These are phyloP conservation scores for Onthophagus taurus DNA, from an alignment of 1,140 invertebrate species.

Conservation along the genomic window DNA sequence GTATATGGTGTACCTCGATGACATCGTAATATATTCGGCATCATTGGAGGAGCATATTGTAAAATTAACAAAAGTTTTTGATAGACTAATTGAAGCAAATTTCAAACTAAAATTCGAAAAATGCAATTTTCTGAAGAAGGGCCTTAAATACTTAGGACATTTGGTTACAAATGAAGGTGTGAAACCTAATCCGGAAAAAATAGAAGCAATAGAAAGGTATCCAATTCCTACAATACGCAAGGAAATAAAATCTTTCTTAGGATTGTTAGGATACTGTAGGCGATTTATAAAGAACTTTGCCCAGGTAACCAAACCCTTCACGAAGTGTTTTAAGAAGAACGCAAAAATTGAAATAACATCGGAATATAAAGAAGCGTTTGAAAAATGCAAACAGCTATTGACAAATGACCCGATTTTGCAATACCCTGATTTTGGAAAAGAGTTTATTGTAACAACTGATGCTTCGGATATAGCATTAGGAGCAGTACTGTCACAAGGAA, in stretches of 20 bases:
- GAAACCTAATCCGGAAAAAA: constrained; percentile 34
- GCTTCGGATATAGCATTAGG: constrained; percentile 32
- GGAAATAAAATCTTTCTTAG: constrained; percentile 37
- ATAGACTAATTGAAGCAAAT: constrained; percentile 3
- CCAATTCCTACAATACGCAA: constrained; percentile 32
- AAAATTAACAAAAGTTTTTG: constrained; percentile 4
- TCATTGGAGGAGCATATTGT: not conserved
- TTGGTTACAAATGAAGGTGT: constrained; percentile 34
- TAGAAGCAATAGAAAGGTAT: constrained; percentile 31
- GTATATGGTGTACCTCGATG: constrained; percentile 3
- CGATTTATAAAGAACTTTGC: constrained; percentile 23
- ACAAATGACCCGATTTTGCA: not conserved
- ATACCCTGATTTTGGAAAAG: constrained; percentile 26
- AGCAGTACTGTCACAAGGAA: constrained; percentile 41
- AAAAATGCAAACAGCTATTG: not conserved
- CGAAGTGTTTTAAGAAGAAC: constrained; percentile 15
- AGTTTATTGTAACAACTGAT: constrained; percentile 11
- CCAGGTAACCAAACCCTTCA: constrained; percentile 15
- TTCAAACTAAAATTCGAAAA: constrained; percentile 19
- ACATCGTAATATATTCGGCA: constrained; percentile 7
- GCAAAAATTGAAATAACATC: constrained; percentile 3
- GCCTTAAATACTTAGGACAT: constrained; percentile 37
- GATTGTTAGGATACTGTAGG: constrained; percentile 36
- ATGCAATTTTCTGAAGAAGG: constrained; percentile 29
- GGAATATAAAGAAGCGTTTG: not conserved